Evolutionary conservation across 2,797 vertebrate genomes (phyloP), one percentile per base, ranked within the genome.

Genomic region (Pelochelys cantorii): DNA sequence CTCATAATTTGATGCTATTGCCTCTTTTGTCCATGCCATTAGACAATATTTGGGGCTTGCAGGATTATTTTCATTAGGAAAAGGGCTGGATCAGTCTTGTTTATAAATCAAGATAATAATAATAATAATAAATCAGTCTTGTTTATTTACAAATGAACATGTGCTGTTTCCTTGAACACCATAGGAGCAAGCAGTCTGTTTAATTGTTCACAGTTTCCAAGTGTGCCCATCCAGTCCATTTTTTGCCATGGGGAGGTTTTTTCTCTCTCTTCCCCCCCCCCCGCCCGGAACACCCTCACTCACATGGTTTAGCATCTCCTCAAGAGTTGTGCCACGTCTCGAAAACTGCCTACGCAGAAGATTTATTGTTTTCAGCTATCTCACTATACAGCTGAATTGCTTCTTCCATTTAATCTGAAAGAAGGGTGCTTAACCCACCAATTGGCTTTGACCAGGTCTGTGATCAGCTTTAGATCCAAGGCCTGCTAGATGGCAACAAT

Each of bases 341-440:
- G 83, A 0, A 1, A 54, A 77, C 20, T 7, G 75, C 59, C 55
- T n/a, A 80, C 48, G 60, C 48, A 88, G 90, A n/a, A 93, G 79
- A 91, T 74, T 22, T 74, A 25, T 48, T 75, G 22, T 75, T 87
- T 94, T 55, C 81, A 92, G 77, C 48, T 62, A 37, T 22, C 27
- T 27, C 37, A 29, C 11, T 25, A 77, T 29, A 42, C 48, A 31
- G 34, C 84, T 90, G 53, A 87, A 87, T 90, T 80, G 13, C 82
- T 91, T 81, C 37, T 91, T 89, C 80, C 93, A 87, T 25, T 55
- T 56, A 42, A 87, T 87, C 93, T 71, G 62, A 84, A 86, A 75
- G 92, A 92, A n/a, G 71, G 84, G n/a, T 81, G 62, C 23, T 53
- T 79, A 79, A 87, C 79, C 92, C 54, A 93, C 83, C 75, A 75